Conservation (phyloP, 1,140 invertebrate species). For the Pseudomyrmex cubaensis region DNA sequence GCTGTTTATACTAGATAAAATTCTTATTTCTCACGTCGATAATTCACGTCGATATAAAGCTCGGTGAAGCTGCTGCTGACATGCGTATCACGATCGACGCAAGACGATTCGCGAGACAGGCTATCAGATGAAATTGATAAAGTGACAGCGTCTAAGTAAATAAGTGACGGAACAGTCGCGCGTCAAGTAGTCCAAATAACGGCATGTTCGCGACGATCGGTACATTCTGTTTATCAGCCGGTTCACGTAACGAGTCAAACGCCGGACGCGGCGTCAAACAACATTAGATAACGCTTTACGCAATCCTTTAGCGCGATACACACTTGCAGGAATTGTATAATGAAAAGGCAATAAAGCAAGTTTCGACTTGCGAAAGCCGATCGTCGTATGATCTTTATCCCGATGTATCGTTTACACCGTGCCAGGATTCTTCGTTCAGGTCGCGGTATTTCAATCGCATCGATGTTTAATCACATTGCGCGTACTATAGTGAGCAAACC, state of each 20-base stretch:
- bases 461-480: conserved; percentile 10
- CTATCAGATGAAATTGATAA: conserved; percentile 33
- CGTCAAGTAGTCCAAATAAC: conserved; percentile 37
- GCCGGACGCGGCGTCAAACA: conserved; percentile 4
- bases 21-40: no score
- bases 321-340: conserved; percentile 28
- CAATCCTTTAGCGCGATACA: conserved; percentile 5
- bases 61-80: not conserved
- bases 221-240: conserved; percentile 6
- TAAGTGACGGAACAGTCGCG: conserved; percentile 27
- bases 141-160: not conserved
- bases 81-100: not conserved
- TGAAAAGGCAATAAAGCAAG: conserved; percentile 31
- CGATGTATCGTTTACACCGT: conserved; percentile 22
- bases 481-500: conserved; percentile 47
- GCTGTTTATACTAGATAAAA: no score
- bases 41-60: no score
- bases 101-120: not conserved
- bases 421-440: conserved; percentile 45
- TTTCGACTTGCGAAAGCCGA: conserved; percentile 18
- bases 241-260: conserved; percentile 24
- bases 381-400: conserved; percentile 48
- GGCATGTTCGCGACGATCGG: not conserved
- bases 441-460: conserved; percentile 64
- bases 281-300: conserved; percentile 48